Evolutionary conservation across 2,113 vertebrate genomes (phyloP).

Genomic region (Gracilinanus agilis): DNA sequence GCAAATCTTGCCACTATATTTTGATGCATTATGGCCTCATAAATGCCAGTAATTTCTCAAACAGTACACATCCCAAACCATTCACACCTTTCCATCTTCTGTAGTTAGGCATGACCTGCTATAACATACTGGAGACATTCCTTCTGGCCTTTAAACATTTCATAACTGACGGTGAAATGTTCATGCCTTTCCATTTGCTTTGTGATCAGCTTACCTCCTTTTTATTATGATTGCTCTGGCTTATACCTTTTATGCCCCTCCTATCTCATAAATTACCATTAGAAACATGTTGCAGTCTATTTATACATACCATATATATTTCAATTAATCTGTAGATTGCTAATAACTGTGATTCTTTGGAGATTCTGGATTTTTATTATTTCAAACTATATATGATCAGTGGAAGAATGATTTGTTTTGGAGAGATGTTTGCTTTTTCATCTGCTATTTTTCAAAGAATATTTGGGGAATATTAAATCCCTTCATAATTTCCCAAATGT

Average conservation of each 20-base stretch:
- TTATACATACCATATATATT: background rate
- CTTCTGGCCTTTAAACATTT: background rate
- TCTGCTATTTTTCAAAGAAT: background rate
- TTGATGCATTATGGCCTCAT: background rate
- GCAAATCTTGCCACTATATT: background rate
- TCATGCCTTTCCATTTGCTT: background rate
- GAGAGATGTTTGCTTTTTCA: background rate
- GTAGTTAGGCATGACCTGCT: background rate
- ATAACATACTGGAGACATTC: background rate
- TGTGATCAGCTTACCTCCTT: background rate
- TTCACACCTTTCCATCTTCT: background rate
- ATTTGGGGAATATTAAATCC: background rate
- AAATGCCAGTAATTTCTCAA: background rate
- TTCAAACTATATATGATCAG: background rate
- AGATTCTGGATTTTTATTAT: background rate
- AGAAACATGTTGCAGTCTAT: background rate
- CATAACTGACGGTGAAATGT: background rate
- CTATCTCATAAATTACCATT: background rate
- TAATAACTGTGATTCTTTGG: background rate
- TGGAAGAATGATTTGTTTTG: background rate
- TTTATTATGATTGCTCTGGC: background rate
- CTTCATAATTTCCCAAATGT: constrained; percentile 4
- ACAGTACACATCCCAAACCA: background rate
- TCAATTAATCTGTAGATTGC: background rate
- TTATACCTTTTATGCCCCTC: background rate